Evolutionary conservation across 1,140 invertebrate species (phyloP).

Genomic region (Lethocerus indicus): DNA sequence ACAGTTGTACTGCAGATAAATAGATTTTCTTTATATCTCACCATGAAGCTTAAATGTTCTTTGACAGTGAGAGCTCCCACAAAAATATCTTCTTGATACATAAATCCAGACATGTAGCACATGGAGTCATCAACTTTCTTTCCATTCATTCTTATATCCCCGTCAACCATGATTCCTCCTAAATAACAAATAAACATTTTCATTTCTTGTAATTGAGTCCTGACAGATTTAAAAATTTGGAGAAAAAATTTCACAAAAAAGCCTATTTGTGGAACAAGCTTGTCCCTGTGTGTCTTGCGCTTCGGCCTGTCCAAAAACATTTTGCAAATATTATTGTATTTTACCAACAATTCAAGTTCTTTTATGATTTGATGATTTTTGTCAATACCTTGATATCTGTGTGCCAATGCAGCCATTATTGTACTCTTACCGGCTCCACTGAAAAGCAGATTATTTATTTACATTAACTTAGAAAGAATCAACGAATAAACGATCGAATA

Average conservation of each 20-base stretch:
- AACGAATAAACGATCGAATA: not conserved
- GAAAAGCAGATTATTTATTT: slow-evolving; percentile 18
- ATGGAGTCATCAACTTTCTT: slow-evolving; percentile 47
- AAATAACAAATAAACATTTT: slow-evolving; percentile 16
- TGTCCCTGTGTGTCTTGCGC: too few relatives aligned
- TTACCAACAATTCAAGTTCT: not conserved
- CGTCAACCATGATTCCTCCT: slow-evolving; percentile 51
- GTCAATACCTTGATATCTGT: not conserved
- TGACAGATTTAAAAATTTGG: too few relatives aligned
- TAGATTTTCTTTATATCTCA: slow-evolving; percentile 27
- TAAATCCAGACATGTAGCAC: slow-evolving; percentile 71
- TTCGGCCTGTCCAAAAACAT: slow-evolving; percentile 3
- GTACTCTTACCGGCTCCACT: slow-evolving; percentile 63
- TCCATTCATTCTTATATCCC: slow-evolving; percentile 58
- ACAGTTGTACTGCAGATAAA: too few relatives aligned
- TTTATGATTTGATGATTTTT: not conserved
- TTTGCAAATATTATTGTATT: not conserved
- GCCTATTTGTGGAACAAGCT: too few relatives aligned
- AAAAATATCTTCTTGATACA: slow-evolving; percentile 88
- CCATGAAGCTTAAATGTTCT: slow-evolving; percentile 84
- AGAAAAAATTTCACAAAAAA: not conserved
- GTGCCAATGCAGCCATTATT: slow-evolving; percentile 6
- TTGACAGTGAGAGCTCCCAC: slow-evolving; percentile 69
- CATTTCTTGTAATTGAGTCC: too few relatives aligned
- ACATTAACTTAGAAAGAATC: not conserved